Evolutionary conservation across 2,113 vertebrate species (phyloP), one percentile per base, ranked within the genome.

Genomic region (Calidris pugnax): DNA sequence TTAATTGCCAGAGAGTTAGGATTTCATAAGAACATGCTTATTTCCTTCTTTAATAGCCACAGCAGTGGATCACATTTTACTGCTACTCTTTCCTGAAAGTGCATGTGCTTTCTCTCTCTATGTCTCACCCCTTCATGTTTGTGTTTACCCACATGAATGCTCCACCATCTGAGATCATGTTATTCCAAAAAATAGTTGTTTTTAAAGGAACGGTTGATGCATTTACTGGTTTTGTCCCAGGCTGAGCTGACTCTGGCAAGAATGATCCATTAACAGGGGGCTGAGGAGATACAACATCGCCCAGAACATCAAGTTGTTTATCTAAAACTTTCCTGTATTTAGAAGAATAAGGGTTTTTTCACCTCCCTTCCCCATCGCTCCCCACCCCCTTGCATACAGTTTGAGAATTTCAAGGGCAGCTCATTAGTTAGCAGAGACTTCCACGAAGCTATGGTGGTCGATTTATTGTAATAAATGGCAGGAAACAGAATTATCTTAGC

Each of bases 401-500:
- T 55, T 63, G 72, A 90, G 72, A 86, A 74, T 89, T 85, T 94
- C 93, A 96, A 96, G 85, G 87, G 47, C 85, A 90, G 76, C 51
- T 93, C 71, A 73, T 74, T 82, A 78, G 68, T 67, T 95, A 92
- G 76, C 79, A 93, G 64, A 85, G 78, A 59, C 64, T 74, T 95
- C 90, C 94, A 32, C 68, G 76, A 92, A 94, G 87, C 55, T 80
- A 17, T 63, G 64, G 64, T 23, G 75, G 62, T 57, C 96, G 85
- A 96, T 95, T 95, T 94, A 95, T 93, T 90, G 76, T 86, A 96
- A 86, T 88, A 91, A 93, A 90, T 85, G 80, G 24, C 90, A 94
- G 93, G 91, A 94, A 97, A 80, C 76, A 88, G 91, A 93, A 93
- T 92, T 95, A 93, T 89, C 86, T 94, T 69, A 94, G 87, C 78